phyloP scores from a whole-genome alignment of 2,797 vertebrate species.

The Hozukius guyotensis region DNA sequence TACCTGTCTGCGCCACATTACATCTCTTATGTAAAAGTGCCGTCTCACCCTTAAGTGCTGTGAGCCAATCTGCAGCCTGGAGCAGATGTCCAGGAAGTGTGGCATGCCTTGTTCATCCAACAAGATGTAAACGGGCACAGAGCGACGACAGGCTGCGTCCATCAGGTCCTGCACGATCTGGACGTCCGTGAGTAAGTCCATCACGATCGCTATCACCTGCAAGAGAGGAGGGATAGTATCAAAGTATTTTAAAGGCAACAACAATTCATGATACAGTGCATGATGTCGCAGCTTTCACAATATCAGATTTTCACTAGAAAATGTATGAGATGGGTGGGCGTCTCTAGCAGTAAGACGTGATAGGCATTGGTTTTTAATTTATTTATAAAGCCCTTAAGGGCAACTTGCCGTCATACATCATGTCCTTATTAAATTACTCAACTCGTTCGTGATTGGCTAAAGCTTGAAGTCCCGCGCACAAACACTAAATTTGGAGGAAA shows the following conservation, averaged over 20 bases:
- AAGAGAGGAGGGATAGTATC: neutral
- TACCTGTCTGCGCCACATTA: neutral
- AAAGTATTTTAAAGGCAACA: neutral
- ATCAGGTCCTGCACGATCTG: conserved; percentile 94
- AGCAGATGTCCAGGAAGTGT: conserved; percentile 94
- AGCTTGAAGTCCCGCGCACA: too few relatives aligned
- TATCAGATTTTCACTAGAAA: too few relatives aligned
- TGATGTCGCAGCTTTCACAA: too few relatives aligned
- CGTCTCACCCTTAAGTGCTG: conserved; percentile 85
- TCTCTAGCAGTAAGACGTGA: too few relatives aligned
- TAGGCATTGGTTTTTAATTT: too few relatives aligned
- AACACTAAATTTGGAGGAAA: too few relatives aligned
- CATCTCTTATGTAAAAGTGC: neutral
- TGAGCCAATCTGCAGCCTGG: conserved; percentile 82
- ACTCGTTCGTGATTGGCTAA: too few relatives aligned
- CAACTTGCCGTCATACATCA: too few relatives aligned
- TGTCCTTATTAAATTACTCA: too few relatives aligned
- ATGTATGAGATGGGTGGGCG: too few relatives aligned
- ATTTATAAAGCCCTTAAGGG: too few relatives aligned
- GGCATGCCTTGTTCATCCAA: conserved; percentile 85
- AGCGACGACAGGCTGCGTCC: conserved; percentile 86
- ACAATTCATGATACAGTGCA: neutral
- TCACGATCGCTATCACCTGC: conserved; percentile 93
- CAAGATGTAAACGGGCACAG: conserved; percentile 91
- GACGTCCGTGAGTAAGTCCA: conserved; percentile 93